These are phyloP conservation scores for Eidolon helvum DNA, from an alignment of 2,113 vertebrate genomes.

Conservation along the genomic window DNA sequence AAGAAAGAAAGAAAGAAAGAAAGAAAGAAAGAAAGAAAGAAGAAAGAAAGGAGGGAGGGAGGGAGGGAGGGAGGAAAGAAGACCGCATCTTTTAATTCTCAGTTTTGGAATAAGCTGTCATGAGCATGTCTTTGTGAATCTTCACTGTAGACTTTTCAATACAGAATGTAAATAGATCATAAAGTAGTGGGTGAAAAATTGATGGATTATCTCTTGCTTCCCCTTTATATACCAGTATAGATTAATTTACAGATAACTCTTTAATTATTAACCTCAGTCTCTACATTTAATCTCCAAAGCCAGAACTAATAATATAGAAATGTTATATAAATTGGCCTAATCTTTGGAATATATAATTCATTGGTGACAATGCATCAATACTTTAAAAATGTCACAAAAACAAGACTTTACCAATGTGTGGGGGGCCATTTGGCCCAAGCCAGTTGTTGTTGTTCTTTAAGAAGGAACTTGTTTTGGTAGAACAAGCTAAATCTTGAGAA, in stretches of 20 bases:
- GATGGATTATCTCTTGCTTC: background rate
- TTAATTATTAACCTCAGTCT: background rate
- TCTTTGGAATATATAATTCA: background rate
- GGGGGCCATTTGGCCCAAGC: no score
- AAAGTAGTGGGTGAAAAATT: background rate
- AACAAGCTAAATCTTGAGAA: no score
- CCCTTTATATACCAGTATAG: background rate
- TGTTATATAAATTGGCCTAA: background rate
- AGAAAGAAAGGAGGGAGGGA: background rate
- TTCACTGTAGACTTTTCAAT: background rate
- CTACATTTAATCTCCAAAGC: background rate
- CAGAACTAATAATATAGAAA: background rate
- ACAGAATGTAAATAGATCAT: background rate
- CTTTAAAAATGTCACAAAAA: background rate
- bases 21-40: background rate
- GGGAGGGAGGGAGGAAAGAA: background rate
- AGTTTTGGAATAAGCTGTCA: background rate
- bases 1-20: accelerated
- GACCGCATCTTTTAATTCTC: background rate
- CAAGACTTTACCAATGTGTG: background rate
- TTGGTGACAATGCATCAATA: background rate
- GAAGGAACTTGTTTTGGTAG: no score
- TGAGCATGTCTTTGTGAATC: background rate
- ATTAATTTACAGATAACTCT: background rate
- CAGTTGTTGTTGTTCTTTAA: no score